phyloP scores from a whole-genome alignment of 2,888 invertebrate species.

The Ectropis crepuscularia region DNA sequence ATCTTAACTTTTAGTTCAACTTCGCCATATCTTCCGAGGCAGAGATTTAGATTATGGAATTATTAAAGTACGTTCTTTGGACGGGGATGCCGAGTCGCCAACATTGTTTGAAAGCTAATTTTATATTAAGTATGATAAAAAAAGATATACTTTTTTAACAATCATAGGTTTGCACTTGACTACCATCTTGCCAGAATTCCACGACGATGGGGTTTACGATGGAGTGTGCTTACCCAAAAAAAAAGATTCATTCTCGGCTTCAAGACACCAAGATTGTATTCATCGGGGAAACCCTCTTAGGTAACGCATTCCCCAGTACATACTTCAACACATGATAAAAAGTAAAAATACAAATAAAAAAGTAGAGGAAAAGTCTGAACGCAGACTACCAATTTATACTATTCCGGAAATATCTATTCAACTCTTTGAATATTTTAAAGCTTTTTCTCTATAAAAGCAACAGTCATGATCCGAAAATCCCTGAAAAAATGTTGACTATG shows the following conservation, averaged over 20 bases:
- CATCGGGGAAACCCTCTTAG: too few relatives aligned
- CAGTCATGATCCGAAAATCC: conserved; percentile 42
- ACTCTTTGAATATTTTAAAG: conserved; percentile 20
- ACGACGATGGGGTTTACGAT: too few relatives aligned
- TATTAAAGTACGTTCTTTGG: conserved; percentile 58
- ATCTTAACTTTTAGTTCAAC: conserved; percentile 75
- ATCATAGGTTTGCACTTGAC: too few relatives aligned
- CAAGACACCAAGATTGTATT: too few relatives aligned
- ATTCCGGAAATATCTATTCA: conserved; percentile 22
- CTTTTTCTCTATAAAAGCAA: conserved; percentile 37
- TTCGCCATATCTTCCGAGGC: conserved; percentile 67
- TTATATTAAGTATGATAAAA: neutral
- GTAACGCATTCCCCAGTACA: too few relatives aligned
- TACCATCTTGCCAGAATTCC: too few relatives aligned
- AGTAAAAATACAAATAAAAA: too few relatives aligned
- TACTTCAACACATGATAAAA: too few relatives aligned
- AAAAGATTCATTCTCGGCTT: too few relatives aligned
- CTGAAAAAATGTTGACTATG: conserved; percentile 47
- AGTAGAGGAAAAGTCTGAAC: neutral
- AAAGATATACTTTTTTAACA: too few relatives aligned
- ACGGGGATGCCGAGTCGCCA: conserved; percentile 17
- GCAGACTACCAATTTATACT: neutral
- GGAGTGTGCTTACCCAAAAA: too few relatives aligned
- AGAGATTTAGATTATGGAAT: conserved; percentile 67
- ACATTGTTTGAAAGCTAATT: conserved; percentile 26